Evolutionary conservation across 2,797 vertebrate genomes (phyloP), one percentile per base, ranked within the genome.

Genomic region (Protosalanx chinensis): DNA sequence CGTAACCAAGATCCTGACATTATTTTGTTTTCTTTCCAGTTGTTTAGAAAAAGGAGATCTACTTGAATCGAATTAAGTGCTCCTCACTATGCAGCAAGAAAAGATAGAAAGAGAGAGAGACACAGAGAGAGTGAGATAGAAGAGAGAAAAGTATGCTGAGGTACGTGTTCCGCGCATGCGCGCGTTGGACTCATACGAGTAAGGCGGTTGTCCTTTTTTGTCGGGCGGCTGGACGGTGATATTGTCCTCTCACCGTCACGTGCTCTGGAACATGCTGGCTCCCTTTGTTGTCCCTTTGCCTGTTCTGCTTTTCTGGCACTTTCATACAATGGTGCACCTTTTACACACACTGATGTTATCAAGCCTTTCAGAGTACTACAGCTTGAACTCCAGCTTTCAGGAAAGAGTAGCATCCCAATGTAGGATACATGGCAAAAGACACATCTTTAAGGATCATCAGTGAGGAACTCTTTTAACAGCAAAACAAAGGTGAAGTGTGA

Each of bases 231-330:
- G 84, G 84, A 85, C 79, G 59, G 79, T 83, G 90, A 92, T 90
- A 93, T 93, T 93, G 91, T 92, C 84, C 82, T 69, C 74, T 56
- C 64, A 37, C 72, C 67, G 87, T 92, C 93, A 93, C 89, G 81
- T 93, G 92, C 90, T 88, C 76, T 93, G 89, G 93, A 93, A 93
- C 89, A 91, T 93, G 90, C 92, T 93, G 90, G 92, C 87, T 88
- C 88, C 90, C 82, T 93, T 94, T 93, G 93, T 93, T 88, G 86
- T 75, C 85, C 75, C 85, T 65, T 84, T 82, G 84, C 85, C 87
- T 76, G 88, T 93, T 93, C 90, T 93, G 92, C 93, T 90, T 92
- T 92, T 93, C 93, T 93, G 91, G 92, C 92, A 92, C 88, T 93
- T 94, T 93, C 91, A 92, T 90, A 91, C 93, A 93, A 93, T 93